Base-by-base conservation (phyloP, 1,140 invertebrate species). In the Penaeus japonicus region DNA sequence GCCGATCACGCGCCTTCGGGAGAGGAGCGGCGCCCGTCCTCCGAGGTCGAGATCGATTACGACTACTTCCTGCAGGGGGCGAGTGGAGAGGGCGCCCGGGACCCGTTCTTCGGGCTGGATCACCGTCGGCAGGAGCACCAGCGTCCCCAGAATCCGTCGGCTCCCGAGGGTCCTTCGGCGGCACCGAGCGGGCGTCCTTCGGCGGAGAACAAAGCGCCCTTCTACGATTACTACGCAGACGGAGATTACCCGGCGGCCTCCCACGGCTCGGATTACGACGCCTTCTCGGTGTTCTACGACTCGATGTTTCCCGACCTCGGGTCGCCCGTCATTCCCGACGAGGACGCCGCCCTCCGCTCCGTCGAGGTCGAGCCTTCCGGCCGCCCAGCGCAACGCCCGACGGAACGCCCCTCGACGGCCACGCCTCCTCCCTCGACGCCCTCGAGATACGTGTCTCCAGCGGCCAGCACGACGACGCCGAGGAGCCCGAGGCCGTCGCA, bases 271-370 rank as follows among this genome's bases (percentile, higher is more conserved):
- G 32, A 24, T 20, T n/a, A 82, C 22, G 86, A 88, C 55, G 79
- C 86, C 15, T 88, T 88, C 65, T 88, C 86, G 4, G 86, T 88
- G 4, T 88, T 88, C 54, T 88, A 88, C 20, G 86, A 88, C 75
- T 88, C 86, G 4, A 53, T 88, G 53, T 88, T 88, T 10, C 79
- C 86, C 15, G 80, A 82, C 5, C 73, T 83, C 62, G 79, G 83
- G 7, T n/a, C 35, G 18, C 70, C 78, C 4, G 39, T 70, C 18
- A 54, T 82, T 17, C 79, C 79, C 7, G 80, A 47, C 24, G 78
- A 88, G 47, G 86, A 75, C 20, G 57, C n/a, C 5, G 27, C 18
- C 30, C 27, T 5, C 17, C 30, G 35, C 47, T 15, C 47, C 47
- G 47, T 47, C 47, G 47, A 0, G 47, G 47, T 47, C 47, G 47